phyloP scores from a whole-genome alignment of 2,797 vertebrate genomes.

The Sebastes hopkinsi region DNA sequence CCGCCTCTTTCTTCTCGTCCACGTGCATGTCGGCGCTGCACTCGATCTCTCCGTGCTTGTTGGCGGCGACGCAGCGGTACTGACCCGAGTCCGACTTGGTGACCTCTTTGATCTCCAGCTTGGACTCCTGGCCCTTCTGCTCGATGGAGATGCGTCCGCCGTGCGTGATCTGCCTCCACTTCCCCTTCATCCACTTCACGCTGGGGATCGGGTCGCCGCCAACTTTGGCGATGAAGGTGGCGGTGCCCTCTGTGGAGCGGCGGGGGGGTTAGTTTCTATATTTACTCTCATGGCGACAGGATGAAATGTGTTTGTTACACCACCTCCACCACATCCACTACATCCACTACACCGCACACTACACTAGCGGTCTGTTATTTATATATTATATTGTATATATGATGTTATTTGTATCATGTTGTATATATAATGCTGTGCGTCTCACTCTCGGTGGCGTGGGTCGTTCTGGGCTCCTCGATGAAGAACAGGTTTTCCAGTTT shows the following conservation, averaged over 20 bases:
- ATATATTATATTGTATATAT: too few species aligned
- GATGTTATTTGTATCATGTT: too few species aligned
- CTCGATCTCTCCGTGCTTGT: slow-evolving; percentile 95
- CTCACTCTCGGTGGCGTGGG: slow-evolving; percentile 92
- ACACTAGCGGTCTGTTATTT: too few species aligned
- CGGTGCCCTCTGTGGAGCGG: slow-evolving; percentile 80
- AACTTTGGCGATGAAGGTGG: slow-evolving; percentile 95
- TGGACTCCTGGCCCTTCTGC: slow-evolving; percentile 93
- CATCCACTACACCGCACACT: too few species aligned
- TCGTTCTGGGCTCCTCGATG: slow-evolving; percentile 89
- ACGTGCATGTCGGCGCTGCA: slow-evolving; percentile 89
- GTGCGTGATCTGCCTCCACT: slow-evolving; percentile 96
- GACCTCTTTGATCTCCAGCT: slow-evolving; percentile 91
- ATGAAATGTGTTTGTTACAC: too few species aligned
- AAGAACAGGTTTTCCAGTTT: slow-evolving; percentile 89
- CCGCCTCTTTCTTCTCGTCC: slow-evolving; percentile 88
- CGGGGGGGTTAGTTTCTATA: not conserved
- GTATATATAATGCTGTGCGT: not conserved
- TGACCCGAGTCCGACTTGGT: slow-evolving; percentile 96
- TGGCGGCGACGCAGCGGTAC: slow-evolving; percentile 95
- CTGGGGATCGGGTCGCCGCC: slow-evolving; percentile 97
- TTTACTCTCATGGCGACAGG: too few species aligned
- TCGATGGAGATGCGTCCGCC: slow-evolving; percentile 92
- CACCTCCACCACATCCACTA: too few species aligned
- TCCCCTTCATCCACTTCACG: slow-evolving; percentile 99